phyloP scores from a whole-genome alignment of 2,888 invertebrate species.

The Petrolisthes cinctipes region DNA sequence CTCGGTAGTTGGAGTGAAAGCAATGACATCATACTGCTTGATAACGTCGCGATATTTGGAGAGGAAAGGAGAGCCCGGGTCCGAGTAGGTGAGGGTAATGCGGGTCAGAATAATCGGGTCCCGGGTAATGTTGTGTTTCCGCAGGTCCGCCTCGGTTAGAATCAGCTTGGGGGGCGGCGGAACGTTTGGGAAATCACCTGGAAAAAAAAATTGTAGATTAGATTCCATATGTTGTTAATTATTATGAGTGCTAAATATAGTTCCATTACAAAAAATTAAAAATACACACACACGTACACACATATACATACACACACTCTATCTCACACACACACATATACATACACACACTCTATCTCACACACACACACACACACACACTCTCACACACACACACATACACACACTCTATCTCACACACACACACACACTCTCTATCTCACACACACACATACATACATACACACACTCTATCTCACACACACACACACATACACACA shows the following conservation, averaged over 20 bases:
- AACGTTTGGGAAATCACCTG: constrained; percentile 44
- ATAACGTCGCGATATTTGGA: constrained; percentile 49
- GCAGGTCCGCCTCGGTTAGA: constrained; percentile 47
- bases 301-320: neutral
- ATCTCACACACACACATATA: neutral
- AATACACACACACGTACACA: neutral
- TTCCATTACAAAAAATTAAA: too few relatives aligned
- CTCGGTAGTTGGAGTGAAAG: constrained; percentile 53
- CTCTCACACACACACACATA: too few relatives aligned
- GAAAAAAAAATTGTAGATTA: neutral
- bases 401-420: too few relatives aligned
- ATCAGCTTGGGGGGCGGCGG: constrained; percentile 39
- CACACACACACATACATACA: too few relatives aligned
- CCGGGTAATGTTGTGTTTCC: constrained; percentile 40
- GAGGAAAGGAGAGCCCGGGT: constrained; percentile 53
- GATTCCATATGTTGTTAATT: too few relatives aligned
- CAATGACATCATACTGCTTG: constrained; percentile 59
- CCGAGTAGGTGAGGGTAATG: constrained; percentile 50
- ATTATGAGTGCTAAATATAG: too few relatives aligned
- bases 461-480: too few relatives aligned
- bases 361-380: neutral
- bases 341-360: neutral
- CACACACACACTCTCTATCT: too few relatives aligned
- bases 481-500: too few relatives aligned
- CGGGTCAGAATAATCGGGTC: constrained; percentile 54